Evolutionary conservation across 2,113 vertebrate species (phyloP).

Genomic region (Penelope pileata): DNA sequence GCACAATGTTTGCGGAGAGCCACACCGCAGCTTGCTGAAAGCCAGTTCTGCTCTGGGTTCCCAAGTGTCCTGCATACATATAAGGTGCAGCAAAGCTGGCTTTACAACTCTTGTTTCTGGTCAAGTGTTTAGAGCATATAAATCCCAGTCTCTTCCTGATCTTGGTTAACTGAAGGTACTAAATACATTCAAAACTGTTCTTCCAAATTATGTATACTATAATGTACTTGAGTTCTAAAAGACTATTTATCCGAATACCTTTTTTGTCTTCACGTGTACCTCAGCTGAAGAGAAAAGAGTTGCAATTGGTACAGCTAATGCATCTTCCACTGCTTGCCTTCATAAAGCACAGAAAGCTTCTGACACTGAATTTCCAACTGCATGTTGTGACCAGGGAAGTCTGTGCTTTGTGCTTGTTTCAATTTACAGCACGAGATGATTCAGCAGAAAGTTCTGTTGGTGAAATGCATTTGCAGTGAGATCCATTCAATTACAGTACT

Average conservation of each 20-base stretch:
- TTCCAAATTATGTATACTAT: not conserved
- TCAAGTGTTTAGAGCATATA: not conserved
- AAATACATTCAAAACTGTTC: not conserved
- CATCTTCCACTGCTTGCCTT: not conserved
- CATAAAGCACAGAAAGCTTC: not conserved
- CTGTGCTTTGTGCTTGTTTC: not conserved
- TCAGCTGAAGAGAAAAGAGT: not conserved
- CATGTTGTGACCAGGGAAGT: not conserved
- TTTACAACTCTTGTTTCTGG: not conserved
- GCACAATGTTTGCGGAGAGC: not conserved
- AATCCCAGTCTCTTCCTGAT: not conserved
- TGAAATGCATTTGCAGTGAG: not conserved
- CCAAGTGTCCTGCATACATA: not conserved
- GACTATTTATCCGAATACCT: not conserved
- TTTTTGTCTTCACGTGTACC: not conserved
- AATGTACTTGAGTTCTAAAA: not conserved
- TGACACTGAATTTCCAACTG: not conserved
- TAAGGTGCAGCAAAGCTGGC: not conserved
- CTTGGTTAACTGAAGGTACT: not conserved
- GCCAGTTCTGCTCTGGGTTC: not conserved
- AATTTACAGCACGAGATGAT: not conserved
- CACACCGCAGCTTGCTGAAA: not conserved
- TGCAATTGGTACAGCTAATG: not conserved
- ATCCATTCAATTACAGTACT: not conserved
- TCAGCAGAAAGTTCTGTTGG: not conserved